Evolutionary conservation across 2,888 invertebrate species (phyloP).

Genomic region (Epistrophe eligans): DNA sequence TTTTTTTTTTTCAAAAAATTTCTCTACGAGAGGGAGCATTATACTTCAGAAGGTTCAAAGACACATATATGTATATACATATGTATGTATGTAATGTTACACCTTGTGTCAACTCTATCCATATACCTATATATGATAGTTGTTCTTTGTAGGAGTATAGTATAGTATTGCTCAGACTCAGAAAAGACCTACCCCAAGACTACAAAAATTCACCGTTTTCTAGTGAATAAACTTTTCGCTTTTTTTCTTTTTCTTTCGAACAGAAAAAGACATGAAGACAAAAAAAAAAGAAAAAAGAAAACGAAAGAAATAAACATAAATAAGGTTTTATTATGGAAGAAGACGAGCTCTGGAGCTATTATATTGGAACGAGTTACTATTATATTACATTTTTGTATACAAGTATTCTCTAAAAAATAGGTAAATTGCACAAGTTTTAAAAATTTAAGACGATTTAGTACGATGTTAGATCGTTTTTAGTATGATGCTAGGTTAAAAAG

Average conservation of each 20-base stretch:
- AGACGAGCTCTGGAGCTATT: not conserved
- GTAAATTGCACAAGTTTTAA: constrained; percentile 12
- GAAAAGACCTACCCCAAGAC: not conserved
- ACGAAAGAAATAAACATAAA: constrained; percentile 36
- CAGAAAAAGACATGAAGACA: not conserved
- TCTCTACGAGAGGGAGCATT: not conserved
- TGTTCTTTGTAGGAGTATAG: not conserved
- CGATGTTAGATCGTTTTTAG: too few relatives aligned
- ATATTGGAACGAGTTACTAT: not conserved
- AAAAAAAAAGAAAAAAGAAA: not conserved
- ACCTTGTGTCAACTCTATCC: constrained; percentile 21
- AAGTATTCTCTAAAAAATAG: not conserved
- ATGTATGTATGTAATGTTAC: too few relatives aligned
- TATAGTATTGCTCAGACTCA: constrained; percentile 10
- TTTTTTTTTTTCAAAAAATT: not conserved
- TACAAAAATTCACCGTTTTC: constrained; percentile 27
- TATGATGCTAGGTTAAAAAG: too few relatives aligned
- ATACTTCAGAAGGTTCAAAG: not conserved
- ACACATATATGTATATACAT: not conserved
- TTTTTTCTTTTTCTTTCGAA: not conserved
- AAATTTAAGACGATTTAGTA: too few relatives aligned
- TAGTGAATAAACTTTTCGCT: constrained; percentile 1
- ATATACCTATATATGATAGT: not conserved
- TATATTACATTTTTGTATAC: not conserved
- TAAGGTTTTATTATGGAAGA: constrained; percentile 23